Evolutionary conservation across 64 coral and sea anemone species (phyloP).

Genomic region (Actinia tenebrosa): DNA sequence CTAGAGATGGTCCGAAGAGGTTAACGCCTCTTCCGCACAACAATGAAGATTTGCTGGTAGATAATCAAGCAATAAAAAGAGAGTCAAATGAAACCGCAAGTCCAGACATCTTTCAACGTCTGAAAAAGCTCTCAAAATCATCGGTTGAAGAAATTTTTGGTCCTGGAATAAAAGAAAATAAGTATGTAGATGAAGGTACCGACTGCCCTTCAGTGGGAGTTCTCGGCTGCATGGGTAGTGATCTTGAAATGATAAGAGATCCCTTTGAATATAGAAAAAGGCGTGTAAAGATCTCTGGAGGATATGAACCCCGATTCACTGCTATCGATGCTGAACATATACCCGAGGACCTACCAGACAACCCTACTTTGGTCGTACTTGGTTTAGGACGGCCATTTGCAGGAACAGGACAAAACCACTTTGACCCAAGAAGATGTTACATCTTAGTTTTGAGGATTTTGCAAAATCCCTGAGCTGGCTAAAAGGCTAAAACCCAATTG

Average conservation of each 20-base stretch:
- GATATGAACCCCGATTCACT: not conserved
- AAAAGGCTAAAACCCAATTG: too few species aligned
- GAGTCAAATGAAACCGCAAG: not conserved
- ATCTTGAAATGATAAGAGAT: not conserved
- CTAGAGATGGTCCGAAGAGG: not conserved
- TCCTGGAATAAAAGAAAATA: not conserved
- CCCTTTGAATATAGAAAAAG: not conserved
- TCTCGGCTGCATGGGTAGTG: not conserved
- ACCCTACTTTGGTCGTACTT: not conserved
- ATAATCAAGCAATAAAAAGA: not conserved
- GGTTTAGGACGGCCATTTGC: not conserved
- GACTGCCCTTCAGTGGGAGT: not conserved
- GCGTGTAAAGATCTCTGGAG: not conserved
- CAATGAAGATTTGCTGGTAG: not conserved
- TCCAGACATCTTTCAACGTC: not conserved
- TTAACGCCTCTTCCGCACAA: not conserved
- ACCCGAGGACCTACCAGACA: not conserved
- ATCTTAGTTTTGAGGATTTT: not conserved
- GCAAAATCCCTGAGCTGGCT: not conserved
- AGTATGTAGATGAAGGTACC: not conserved
- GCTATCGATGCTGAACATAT: not conserved
- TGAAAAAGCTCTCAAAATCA: not conserved
- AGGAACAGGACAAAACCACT: not conserved
- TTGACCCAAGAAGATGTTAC: not conserved
- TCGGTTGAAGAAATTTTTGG: not conserved